phyloP scores from a whole-genome alignment of 2,113 vertebrate species.

The Rhinoderma darwinii region DNA sequence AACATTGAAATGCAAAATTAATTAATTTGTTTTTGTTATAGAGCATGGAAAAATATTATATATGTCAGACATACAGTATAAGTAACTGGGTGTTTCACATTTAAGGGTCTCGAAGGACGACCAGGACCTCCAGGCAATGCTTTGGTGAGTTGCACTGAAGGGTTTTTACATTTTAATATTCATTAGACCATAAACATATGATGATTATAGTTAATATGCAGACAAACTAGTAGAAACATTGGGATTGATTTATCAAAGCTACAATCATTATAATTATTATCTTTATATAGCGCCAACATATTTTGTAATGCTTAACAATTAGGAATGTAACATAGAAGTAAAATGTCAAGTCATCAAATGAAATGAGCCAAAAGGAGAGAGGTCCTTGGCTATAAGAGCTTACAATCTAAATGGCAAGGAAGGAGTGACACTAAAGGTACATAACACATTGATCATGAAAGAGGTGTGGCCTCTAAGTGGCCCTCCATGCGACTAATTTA shows the following conservation, averaged over 20 bases:
- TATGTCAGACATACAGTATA: not conserved
- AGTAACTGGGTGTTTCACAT: not conserved
- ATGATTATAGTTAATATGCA: not conserved
- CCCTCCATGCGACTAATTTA: no score
- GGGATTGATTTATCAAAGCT: not conserved
- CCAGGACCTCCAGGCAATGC: slow-evolving; percentile 73
- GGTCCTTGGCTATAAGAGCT: no score
- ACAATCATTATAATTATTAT: not conserved
- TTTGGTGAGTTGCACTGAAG: slow-evolving; percentile 62
- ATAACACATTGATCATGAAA: no score
- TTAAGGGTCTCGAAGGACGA: slow-evolving; percentile 77
- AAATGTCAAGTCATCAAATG: no score
- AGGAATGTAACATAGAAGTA: no score
- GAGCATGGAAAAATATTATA: not conserved
- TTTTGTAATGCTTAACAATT: no score
- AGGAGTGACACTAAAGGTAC: no score
- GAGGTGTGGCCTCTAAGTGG: no score
- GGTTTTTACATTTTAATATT: not conserved
- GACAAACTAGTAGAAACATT: not conserved
- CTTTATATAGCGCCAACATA: no score
- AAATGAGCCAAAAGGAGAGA: no score
- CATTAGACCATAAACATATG: not conserved
- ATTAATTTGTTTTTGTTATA: not conserved
- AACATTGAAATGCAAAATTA: not conserved
- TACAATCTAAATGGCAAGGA: no score